Base-by-base conservation (phyloP, 2,888 invertebrate genomes). In the Pegoplata infirma region DNA sequence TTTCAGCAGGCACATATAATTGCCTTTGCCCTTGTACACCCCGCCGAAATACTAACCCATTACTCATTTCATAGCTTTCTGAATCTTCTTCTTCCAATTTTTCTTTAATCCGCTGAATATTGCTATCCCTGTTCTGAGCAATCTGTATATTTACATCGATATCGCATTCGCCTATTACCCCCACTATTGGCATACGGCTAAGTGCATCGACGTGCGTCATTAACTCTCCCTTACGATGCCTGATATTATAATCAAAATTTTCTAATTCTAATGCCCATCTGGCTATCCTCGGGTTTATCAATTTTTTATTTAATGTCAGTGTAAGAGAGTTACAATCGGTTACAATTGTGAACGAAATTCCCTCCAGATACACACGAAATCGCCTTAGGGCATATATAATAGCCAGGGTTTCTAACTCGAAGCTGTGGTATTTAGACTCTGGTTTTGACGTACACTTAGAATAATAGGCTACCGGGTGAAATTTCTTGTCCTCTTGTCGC, bases 351-450 rank as follows among this genome's bases (percentile, higher is more conserved):
- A 86, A 84, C 14, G 25, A 25, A 25, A 25, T 25, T 25, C 25
- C 25, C 14, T 40, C 40, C 14, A 40, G 40, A n/a, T 40, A 14
- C 40, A 40, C n/a, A n/a, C 40, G 40, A 47, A 47, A 47, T 53
- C 49, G 55, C 32, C 8, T 59, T 36, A 14, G 56, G 10, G 25
- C 32, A 46, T 84, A 82, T 56, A 85, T 76, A 5, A 85, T 82
- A 5, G 84, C 80, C 28, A 86, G 55, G 1, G 82, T 82, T 79
- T 86, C n/a, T n/a, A n/a, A n/a, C n/a, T n/a, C n/a, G n/a, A n/a
- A n/a, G n/a, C n/a, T n/a, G n/a, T n/a, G n/a, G 47, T 47, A 47
- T 16, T 17, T n/a, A n/a, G 47, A 47, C 17, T 46, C 58, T 16
- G 28, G 23, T 6, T 14, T 12, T 16, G 28, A 14, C 12, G 28